A percentile compares a stretch with the other conserved stretches of the same genome.
These are phyloP conservation scores for Syrista parreyssii DNA, from an alignment of 2,888 invertebrate species.

Conservation along the genomic window DNA sequence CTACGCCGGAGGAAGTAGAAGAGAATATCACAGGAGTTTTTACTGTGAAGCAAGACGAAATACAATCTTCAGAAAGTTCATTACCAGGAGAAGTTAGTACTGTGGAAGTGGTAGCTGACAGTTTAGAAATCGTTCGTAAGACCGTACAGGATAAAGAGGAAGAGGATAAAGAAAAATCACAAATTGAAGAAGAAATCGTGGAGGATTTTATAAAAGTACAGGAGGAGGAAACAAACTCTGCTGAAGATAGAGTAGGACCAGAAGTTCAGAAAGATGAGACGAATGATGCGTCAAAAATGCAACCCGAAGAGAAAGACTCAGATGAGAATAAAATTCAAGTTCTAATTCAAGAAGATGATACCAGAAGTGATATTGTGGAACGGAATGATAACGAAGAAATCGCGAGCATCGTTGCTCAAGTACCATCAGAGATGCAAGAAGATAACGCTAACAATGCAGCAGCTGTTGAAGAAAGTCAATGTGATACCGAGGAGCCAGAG, in stretches of 20 bases:
- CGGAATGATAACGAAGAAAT: background rate
- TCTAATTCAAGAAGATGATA: background rate
- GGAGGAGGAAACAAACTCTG: background rate
- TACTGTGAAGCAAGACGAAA: background rate
- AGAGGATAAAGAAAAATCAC: background rate
- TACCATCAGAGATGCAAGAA: background rate
- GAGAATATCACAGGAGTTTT: background rate
- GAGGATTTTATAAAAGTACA: background rate
- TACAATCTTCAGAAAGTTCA: background rate
- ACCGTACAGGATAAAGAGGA: background rate
- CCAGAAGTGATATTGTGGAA: background rate
- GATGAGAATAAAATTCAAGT: background rate
- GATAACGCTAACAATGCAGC: background rate
- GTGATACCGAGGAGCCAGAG: slow-evolving; percentile 12
- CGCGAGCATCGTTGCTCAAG: background rate
- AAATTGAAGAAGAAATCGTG: background rate
- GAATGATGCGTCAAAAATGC: background rate
- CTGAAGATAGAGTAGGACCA: background rate
- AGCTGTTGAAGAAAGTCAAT: slow-evolving; percentile 9
- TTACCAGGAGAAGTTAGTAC: background rate
- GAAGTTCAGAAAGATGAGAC: background rate
- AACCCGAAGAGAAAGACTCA: background rate
- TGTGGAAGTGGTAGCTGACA: background rate
- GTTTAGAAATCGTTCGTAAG: background rate
- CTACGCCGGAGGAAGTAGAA: background rate